Percentiles rank a stretch among this genome's conserved stretches.
phyloP scores from a whole-genome alignment of 2,888 invertebrate species.

The Pardosa pseudoannulata region DNA sequence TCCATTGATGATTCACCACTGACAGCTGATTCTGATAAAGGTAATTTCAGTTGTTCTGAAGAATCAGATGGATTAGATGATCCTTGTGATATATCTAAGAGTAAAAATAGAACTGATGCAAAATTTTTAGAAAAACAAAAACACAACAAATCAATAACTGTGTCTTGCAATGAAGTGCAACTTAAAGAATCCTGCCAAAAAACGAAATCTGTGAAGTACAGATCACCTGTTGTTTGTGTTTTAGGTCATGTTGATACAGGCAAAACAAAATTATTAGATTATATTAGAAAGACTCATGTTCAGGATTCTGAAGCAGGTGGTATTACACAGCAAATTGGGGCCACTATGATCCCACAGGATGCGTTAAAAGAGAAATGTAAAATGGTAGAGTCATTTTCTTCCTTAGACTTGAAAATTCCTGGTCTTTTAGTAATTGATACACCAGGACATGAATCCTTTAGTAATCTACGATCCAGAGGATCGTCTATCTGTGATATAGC shows the following conservation, averaged over 20 bases:
- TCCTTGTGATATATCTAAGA: not conserved
- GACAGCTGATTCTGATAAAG: conserved; percentile 11
- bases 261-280: conserved; percentile 99
- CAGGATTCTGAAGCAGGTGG: conserved; percentile 97
- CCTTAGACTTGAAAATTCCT: conserved; percentile 89
- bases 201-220: conserved; percentile 82
- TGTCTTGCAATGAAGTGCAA: not conserved
- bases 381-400: conserved; percentile 91
- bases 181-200: not conserved
- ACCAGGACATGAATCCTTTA: conserved; percentile 99
- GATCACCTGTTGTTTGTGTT: conserved; percentile 98
- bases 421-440: conserved; percentile 99
- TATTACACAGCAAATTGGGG: conserved; percentile 99
- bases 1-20: conserved; percentile 28
- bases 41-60: conserved; percentile 28
- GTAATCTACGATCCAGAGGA: conserved; percentile 96
- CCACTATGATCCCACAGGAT: conserved; percentile 97
- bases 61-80: conserved; percentile 38
- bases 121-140: not conserved
- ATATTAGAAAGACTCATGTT: conserved; percentile 77
- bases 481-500: conserved; percentile 99
- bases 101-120: not conserved
- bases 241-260: conserved; percentile 99
- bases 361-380: conserved; percentile 96
- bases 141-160: not conserved